phyloP scores from a whole-genome alignment of 2,113 vertebrate species.

The Progne subis region DNA sequence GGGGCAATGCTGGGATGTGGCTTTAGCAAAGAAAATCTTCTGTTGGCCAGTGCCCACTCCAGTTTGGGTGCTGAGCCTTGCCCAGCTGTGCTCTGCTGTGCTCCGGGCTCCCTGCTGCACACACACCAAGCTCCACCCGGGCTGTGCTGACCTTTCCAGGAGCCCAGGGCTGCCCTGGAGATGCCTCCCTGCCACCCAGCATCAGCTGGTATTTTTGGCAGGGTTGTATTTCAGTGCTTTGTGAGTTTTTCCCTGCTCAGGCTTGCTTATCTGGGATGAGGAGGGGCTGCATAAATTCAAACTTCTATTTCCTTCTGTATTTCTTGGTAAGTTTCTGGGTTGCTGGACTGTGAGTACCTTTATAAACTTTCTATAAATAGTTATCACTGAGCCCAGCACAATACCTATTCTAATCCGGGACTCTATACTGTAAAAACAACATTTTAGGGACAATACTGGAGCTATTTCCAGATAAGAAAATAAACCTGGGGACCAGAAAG shows the following conservation, averaged over 20 bases:
- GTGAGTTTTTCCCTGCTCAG: neutral
- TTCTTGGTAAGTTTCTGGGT: too few species aligned
- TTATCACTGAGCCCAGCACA: too few species aligned
- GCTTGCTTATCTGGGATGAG: neutral
- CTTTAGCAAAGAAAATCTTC: neutral
- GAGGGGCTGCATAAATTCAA: neutral
- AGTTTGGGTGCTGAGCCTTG: neutral
- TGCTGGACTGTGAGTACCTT: too few species aligned
- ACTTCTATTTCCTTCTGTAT: too few species aligned
- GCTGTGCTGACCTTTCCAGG: neutral
- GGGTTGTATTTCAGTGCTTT: neutral
- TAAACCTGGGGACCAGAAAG: too few species aligned
- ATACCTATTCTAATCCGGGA: too few species aligned
- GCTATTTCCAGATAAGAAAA: too few species aligned
- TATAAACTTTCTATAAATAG: too few species aligned
- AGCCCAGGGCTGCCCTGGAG: neutral
- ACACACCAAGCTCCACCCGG: rapidly evolving
- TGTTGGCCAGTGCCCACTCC: neutral
- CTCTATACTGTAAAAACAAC: too few species aligned
- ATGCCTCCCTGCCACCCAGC: neutral
- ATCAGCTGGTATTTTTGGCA: neutral
- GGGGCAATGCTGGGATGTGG: neutral
- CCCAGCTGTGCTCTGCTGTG: neutral
- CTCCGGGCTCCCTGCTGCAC: neutral
- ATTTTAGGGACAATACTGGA: too few species aligned